Evolutionary conservation across 2,797 vertebrate species (phyloP).

Genomic region (Micrastur ruficollis): DNA sequence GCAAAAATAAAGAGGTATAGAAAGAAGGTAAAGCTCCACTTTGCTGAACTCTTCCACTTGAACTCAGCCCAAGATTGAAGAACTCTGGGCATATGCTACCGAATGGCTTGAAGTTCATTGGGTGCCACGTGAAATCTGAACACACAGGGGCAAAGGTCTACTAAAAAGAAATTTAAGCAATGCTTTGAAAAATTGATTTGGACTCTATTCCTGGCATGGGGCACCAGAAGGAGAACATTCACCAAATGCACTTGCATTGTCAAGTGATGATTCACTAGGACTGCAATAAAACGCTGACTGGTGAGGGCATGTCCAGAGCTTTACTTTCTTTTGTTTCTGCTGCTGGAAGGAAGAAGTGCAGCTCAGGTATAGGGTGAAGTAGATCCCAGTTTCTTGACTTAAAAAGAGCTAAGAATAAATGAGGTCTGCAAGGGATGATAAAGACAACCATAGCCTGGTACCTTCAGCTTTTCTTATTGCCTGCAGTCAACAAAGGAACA

Average conservation of each 20-base stretch:
- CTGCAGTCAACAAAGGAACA: not conserved
- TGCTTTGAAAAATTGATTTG: constrained; percentile 11
- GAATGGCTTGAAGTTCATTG: not conserved
- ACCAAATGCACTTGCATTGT: not conserved
- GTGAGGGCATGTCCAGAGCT: not conserved
- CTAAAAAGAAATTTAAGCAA: not conserved
- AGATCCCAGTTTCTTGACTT: not conserved
- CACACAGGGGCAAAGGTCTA: not conserved
- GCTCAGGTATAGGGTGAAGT: not conserved
- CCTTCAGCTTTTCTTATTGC: not conserved
- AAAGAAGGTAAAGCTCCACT: not conserved
- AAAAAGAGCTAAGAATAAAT: not conserved
- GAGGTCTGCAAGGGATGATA: not conserved
- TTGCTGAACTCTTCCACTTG: not conserved
- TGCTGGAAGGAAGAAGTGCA: not conserved
- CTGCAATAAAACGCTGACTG: not conserved
- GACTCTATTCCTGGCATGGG: not conserved
- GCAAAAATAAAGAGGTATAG: not conserved
- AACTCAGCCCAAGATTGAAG: not conserved
- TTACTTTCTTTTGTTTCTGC: not conserved
- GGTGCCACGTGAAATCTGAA: not conserved
- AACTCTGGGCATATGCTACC: not conserved
- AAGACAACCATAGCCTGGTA: not conserved
- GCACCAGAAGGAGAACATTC: not conserved
- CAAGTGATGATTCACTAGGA: not conserved